A percentile compares a stretch with the other conserved stretches of the same genome.
Evolutionary conservation across 2,113 vertebrate species (phyloP).

Genomic region (Bettongia penicillata): DNA sequence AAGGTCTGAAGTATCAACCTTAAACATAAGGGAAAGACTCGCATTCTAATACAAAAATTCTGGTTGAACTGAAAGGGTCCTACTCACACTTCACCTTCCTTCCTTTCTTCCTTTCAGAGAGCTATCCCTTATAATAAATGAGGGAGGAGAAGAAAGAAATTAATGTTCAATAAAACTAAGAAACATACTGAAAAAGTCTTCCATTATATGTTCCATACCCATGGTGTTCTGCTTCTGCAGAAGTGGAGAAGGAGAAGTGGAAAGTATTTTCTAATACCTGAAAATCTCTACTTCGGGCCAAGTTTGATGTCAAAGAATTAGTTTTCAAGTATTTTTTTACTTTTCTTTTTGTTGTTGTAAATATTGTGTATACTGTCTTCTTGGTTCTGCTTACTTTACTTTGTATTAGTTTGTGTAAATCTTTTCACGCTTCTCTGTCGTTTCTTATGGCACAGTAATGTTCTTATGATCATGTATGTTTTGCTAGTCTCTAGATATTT

Average conservation of each 20-base stretch:
- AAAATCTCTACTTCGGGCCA: not conserved
- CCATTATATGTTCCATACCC: not conserved
- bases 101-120: not conserved
- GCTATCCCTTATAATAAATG: not conserved
- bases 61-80: not conserved
- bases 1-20: not conserved
- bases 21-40: not conserved
- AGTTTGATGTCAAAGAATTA: not conserved
- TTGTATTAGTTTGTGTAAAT: not conserved
- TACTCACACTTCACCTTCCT: not conserved
- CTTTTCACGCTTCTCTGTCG: not conserved
- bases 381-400: not conserved
- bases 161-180: not conserved
- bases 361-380: not conserved
- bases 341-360: not conserved
- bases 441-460: not conserved
- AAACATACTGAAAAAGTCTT: not conserved
- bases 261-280: not conserved
- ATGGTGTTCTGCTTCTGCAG: not conserved
- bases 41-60: not conserved
- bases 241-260: not conserved
- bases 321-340: not conserved
- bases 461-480: not conserved
- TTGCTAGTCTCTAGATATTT: not conserved
- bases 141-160: not conserved